phyloP scores from a whole-genome alignment of 2,797 vertebrate genomes.

The Coregonus ussuriensis region DNA sequence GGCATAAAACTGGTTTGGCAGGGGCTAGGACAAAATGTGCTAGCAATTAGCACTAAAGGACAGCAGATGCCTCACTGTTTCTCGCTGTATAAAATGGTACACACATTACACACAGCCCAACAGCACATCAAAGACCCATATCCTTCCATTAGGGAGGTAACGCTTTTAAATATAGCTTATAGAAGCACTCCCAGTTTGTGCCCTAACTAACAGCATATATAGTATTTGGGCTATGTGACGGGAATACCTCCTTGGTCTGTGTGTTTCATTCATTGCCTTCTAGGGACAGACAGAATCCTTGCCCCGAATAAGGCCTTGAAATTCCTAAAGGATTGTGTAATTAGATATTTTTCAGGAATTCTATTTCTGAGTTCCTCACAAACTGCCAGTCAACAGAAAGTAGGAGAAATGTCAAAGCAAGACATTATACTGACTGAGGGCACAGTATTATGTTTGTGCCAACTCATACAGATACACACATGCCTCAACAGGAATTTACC shows the following conservation, averaged over 20 bases:
- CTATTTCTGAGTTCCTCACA: slow-evolving; percentile 9
- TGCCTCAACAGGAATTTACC: background rate
- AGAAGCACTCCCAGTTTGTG: slow-evolving; percentile 55
- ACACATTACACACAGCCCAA: slow-evolving; percentile 58
- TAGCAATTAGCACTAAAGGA: slow-evolving; percentile 63
- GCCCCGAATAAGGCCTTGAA: slow-evolving; percentile 60
- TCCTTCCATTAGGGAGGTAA: slow-evolving; percentile 60
- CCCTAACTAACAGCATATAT: slow-evolving; percentile 44
- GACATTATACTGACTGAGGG: slow-evolving; percentile 18
- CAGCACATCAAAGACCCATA: slow-evolving; percentile 62
- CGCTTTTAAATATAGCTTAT: slow-evolving; percentile 60
- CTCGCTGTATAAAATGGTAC: slow-evolving; percentile 47
- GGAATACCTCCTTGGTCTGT: slow-evolving; percentile 15
- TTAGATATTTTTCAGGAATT: slow-evolving; percentile 44
- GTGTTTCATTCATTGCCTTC: slow-evolving; percentile 53
- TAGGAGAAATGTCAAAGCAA: background rate
- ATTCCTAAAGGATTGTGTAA: slow-evolving; percentile 63
- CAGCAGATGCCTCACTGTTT: slow-evolving; percentile 49
- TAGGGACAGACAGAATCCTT: slow-evolving; percentile 54
- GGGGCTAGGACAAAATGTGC: slow-evolving; percentile 57
- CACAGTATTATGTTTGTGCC: background rate
- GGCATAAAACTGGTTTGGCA: slow-evolving; percentile 39
- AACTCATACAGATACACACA: background rate
- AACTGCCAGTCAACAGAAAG: slow-evolving; percentile 37
- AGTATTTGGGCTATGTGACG: slow-evolving; percentile 35